Base-by-base conservation (phyloP, 2,113 vertebrate genomes). In the Mirounga angustirostris region DNA sequence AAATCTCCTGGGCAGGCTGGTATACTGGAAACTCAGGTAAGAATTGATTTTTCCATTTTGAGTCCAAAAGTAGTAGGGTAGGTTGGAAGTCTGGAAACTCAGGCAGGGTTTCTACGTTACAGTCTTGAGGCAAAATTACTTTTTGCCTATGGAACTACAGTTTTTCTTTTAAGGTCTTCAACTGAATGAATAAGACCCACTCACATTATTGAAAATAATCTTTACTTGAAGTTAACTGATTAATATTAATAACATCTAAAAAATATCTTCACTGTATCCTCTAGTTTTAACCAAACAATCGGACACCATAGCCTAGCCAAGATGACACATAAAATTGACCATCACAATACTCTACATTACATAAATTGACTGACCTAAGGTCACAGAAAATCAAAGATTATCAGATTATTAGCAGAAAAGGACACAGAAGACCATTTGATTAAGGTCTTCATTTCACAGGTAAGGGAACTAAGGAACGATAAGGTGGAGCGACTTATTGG, bases 191-290 rank as follows among this genome's bases (percentile, higher is more conserved):
- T 54, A 26, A 94, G 40, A 1, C 40, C 36, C 21, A 43, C 11
- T 16, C 43, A 90, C 11, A 58, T 83, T 67, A 52, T 80, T 26
- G 43, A 87, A 30, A n/a, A n/a, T 63, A 84, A 56, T 65, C 11
- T 71, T 88, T 95, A 61, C 43, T 74, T 94, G 85, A 95, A 85
- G 73, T 16, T 16, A 92, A 54, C 33, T 76, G 36, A 43, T 43
- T 82, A 94, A 50, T 71, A 40, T 67, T 50, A 80, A 74, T 52
- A 14, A 76, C 58, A 87, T 43, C 43, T 87, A 50, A 83, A 19
- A 94, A 52, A 54, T 89, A 79, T 54, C 54, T 67, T 90, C 18
- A 52, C 7, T 8, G 9, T 52, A 69, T 59, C 6, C 65, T 80
- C 33, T 76, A 93, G 33, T 67, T 85, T 76, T 71, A 15, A 83